Conservation (phyloP, 2,113 vertebrate species). For the Tyrannus savana region DNA sequence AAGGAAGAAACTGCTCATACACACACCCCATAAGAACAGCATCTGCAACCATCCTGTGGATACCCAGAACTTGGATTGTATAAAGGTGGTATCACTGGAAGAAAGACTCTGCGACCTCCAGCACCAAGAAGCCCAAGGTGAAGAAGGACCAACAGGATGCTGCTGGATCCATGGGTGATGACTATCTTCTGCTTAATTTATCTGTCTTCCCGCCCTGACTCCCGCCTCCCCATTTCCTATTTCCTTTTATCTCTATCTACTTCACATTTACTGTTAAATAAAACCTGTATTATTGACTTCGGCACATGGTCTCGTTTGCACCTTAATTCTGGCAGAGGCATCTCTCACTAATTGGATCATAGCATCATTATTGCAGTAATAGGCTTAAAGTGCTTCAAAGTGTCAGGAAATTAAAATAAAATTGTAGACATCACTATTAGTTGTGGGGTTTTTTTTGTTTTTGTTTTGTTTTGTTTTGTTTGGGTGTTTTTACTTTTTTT, state of each 20-base stretch:
- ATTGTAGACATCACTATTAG: not conserved
- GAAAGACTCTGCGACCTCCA: not conserved
- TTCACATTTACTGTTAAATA: not conserved
- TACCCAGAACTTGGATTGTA: not conserved
- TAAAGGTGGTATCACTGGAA: not conserved
- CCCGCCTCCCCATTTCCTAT: not conserved
- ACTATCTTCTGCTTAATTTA: not conserved
- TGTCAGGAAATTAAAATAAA: not conserved
- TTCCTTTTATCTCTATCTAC: not conserved
- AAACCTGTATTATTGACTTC: not conserved
- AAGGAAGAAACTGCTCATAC: not conserved
- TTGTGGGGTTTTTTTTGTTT: not conserved
- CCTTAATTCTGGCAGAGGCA: not conserved
- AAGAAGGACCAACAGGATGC: not conserved
- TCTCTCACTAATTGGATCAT: not conserved
- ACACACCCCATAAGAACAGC: not conserved
- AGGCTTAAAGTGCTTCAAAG: not conserved
- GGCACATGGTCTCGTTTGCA: fast-evolving
- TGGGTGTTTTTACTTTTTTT: not conserved
- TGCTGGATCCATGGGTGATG: not conserved
- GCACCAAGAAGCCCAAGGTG: not conserved
- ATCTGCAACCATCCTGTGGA: no score
- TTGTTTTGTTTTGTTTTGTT: no score
- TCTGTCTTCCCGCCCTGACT: not conserved
- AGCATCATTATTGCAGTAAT: not conserved